These are phyloP conservation scores for Melanostigma gelatinosum DNA, from an alignment of 2,113 vertebrate genomes.

Conservation along the genomic window DNA sequence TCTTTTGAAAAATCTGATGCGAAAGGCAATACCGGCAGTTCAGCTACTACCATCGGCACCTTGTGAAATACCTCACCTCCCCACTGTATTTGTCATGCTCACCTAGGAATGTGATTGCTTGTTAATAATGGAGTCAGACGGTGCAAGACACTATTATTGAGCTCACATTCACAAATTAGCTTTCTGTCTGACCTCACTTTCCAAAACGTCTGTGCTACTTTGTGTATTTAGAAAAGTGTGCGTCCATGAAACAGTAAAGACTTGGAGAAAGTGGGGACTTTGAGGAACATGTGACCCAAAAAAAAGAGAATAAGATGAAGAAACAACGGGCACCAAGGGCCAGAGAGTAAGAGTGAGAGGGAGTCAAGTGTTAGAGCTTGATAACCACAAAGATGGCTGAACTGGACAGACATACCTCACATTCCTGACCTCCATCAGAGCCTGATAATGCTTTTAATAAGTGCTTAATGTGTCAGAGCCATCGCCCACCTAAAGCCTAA, in stretches of 20 bases:
- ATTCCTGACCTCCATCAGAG: slow-evolving; percentile 89
- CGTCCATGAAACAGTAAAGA: not conserved
- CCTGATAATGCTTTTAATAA: slow-evolving; percentile 86
- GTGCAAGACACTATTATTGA: not conserved
- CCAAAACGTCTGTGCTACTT: not conserved
- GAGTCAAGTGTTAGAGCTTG: slow-evolving; percentile 54
- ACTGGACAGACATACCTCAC: slow-evolving; percentile 82
- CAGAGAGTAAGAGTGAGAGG: slow-evolving; percentile 7
- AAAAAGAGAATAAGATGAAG: not conserved
- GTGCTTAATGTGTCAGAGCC: slow-evolving; percentile 62
- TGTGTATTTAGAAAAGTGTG: not conserved
- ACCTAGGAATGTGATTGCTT: slow-evolving; percentile 42
- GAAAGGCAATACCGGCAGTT: not conserved
- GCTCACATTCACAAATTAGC: slow-evolving; percentile 10
- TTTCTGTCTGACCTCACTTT: not conserved
- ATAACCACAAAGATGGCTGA: slow-evolving; percentile 72
- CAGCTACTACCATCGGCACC: slow-evolving; percentile 31
- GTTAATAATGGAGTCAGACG: slow-evolving; percentile 49
- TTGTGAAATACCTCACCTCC: slow-evolving; percentile 69
- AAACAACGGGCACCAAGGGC: slow-evolving; percentile 12
- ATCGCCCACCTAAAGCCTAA: slow-evolving; percentile 15
- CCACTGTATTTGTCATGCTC: slow-evolving; percentile 44
- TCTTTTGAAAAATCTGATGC: not conserved
- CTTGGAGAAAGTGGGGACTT: too few relatives aligned
- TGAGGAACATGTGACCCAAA: not conserved